These are phyloP conservation scores for Gymnothorax javanicus DNA, from an alignment of 2,797 vertebrate species.

Conservation along the genomic window DNA sequence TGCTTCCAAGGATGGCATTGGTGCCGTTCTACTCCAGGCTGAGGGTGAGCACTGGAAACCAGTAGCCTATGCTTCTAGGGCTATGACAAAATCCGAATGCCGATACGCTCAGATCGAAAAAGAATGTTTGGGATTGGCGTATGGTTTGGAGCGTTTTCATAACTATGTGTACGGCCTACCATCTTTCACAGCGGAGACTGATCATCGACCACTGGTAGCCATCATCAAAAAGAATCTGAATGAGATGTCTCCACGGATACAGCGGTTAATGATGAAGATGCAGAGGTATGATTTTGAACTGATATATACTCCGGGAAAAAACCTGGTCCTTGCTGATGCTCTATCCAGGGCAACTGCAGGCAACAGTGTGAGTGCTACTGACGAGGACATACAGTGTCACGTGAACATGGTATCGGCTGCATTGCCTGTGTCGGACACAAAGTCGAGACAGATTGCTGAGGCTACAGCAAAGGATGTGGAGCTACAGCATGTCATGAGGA, in stretches of 20 bases:
- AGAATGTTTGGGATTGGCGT: too few relatives aligned
- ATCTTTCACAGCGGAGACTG: slow-evolving; percentile 38
- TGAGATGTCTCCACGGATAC: slow-evolving; percentile 33
- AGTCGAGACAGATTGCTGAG: background rate
- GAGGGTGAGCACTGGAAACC: slow-evolving; percentile 34
- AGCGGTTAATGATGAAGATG: slow-evolving; percentile 17
- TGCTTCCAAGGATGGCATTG: slow-evolving; percentile 33
- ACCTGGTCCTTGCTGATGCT: background rate
- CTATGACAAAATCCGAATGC: too few relatives aligned
- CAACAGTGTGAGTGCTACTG: background rate
- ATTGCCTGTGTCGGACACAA: background rate
- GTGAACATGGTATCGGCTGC: background rate
- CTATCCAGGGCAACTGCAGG: background rate
- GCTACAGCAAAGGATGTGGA: background rate
- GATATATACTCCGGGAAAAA: background rate
- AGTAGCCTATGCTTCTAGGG: too few relatives aligned
- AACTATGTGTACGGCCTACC: slow-evolving; percentile 25
- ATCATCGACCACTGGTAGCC: slow-evolving; percentile 11
- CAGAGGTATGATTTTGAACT: background rate
- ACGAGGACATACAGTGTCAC: background rate
- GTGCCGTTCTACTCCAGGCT: slow-evolving; percentile 27
- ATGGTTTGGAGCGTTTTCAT: slow-evolving; percentile 27
- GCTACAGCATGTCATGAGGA: background rate
- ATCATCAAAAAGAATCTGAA: slow-evolving; percentile 14
- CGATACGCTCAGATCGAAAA: too few relatives aligned